These are phyloP conservation scores for Dendropsophus ebraccatus DNA, from an alignment of 2,113 vertebrate species.

Conservation along the genomic window DNA sequence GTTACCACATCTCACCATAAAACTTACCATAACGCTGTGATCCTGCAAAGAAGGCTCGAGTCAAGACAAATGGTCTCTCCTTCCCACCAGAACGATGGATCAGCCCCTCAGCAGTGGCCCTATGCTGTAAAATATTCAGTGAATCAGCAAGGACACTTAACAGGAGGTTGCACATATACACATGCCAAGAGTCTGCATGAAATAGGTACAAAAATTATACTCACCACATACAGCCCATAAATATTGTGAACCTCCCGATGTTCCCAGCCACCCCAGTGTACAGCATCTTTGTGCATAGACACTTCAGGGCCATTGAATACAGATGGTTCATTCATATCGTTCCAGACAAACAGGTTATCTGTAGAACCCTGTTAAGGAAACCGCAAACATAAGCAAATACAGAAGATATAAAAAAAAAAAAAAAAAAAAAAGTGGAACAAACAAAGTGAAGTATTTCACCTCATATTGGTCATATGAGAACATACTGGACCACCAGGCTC, in stretches of 20 bases:
- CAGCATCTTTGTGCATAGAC: constrained; percentile 90
- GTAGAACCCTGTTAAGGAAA: constrained; percentile 76
- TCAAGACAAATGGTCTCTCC: constrained; percentile 87
- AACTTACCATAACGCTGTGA: constrained; percentile 86
- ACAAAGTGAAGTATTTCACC: constrained; percentile 66
- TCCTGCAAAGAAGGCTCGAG: constrained; percentile 88
- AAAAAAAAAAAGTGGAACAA: not conserved
- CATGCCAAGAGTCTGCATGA: too few species aligned
- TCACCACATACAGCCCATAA: constrained; percentile 90
- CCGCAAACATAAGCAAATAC: not conserved
- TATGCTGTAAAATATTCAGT: constrained; percentile 74
- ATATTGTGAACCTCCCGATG: constrained; percentile 89
- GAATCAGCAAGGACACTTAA: not conserved
- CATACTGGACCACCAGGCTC: constrained; percentile 87
- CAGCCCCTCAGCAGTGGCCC: constrained; percentile 84
- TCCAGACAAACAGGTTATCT: constrained; percentile 87
- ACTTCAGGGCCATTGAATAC: constrained; percentile 93
- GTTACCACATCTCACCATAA: not conserved
- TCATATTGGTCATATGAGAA: constrained; percentile 88
- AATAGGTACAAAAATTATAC: constrained; percentile 38
- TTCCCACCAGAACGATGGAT: constrained; percentile 81
- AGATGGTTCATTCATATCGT: constrained; percentile 93
- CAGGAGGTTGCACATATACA: not conserved
- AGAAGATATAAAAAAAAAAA: not conserved
- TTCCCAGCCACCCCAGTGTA: constrained; percentile 83